phyloP scores from a whole-genome alignment of 2,797 vertebrate genomes.

The Takifugu rubripes region DNA sequence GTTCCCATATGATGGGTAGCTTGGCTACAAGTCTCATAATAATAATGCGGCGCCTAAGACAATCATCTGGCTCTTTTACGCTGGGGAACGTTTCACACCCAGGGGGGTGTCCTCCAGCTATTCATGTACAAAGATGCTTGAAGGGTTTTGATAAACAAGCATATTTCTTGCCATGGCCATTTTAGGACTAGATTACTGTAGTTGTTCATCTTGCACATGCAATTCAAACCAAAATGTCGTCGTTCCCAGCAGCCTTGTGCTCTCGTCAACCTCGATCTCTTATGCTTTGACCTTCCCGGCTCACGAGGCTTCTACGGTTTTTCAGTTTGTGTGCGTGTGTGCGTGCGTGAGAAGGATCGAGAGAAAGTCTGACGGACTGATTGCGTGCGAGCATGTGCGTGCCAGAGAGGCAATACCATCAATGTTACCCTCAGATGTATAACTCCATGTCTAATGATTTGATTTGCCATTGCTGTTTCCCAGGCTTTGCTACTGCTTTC shows the following conservation, averaged over 20 bases:
- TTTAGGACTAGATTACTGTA: constrained; percentile 76
- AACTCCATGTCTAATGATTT: constrained; percentile 83
- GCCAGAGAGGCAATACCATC: constrained; percentile 73
- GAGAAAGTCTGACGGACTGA: neutral
- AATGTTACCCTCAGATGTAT: constrained; percentile 83
- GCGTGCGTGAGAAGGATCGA: constrained; percentile 15
- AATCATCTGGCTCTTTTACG: constrained; percentile 86
- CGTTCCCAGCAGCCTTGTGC: constrained; percentile 76
- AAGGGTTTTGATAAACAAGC: constrained; percentile 84
- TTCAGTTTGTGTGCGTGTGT: constrained; percentile 50
- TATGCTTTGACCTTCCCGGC: constrained; percentile 57
- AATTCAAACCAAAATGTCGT: constrained; percentile 80
- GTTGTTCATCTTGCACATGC: constrained; percentile 78
- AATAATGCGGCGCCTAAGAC: constrained; percentile 87
- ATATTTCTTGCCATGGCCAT: constrained; percentile 78
- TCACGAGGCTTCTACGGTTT: constrained; percentile 80
- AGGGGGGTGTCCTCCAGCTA: constrained; percentile 81
- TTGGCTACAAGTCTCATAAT: constrained; percentile 82
- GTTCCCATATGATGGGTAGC: constrained; percentile 84
- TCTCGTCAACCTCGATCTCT: constrained; percentile 66
- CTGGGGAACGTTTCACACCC: constrained; percentile 77
- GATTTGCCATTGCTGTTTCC: constrained; percentile 76
- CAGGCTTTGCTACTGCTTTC: constrained; percentile 85
- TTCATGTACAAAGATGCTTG: constrained; percentile 79
- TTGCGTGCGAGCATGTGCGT: constrained; percentile 47